These are phyloP conservation scores for Grantiella picta DNA, from an alignment of 2,113 vertebrate genomes.

Conservation along the genomic window DNA sequence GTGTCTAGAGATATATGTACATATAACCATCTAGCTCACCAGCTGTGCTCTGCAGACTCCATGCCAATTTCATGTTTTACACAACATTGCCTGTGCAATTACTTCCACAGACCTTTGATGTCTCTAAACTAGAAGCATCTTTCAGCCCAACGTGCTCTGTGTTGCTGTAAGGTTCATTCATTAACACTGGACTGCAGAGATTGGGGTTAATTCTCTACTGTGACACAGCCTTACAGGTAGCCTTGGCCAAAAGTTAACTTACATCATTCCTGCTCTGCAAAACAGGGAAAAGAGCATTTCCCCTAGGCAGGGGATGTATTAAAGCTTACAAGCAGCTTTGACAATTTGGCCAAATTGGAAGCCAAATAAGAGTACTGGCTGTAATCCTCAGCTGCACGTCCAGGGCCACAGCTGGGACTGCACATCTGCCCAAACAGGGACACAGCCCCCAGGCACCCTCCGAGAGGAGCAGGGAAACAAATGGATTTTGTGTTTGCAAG, in stretches of 20 bases:
- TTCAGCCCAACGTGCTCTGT: background rate
- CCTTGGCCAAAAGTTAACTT: background rate
- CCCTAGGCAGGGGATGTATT: background rate
- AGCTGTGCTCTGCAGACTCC: background rate
- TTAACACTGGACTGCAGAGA: background rate
- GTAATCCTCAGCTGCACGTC: background rate
- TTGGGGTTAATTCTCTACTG: background rate
- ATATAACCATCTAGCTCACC: background rate
- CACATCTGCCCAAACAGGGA: background rate
- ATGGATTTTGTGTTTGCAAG: background rate
- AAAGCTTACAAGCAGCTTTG: slow-evolving; percentile 12
- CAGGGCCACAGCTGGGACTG: background rate
- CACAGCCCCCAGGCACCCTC: background rate
- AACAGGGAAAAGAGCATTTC: background rate
- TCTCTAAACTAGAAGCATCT: background rate
- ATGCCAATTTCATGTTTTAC: background rate
- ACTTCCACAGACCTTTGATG: background rate
- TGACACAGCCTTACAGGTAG: background rate
- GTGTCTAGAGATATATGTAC: fast-evolving
- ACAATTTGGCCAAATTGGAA: background rate
- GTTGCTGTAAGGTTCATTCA: background rate
- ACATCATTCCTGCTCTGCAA: background rate
- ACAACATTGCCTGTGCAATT: background rate
- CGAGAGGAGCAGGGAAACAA: background rate
- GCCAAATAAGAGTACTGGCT: background rate